Evolutionary conservation across 2,797 vertebrate genomes (phyloP).

Genomic region (Percopsis omiscomaycus): DNA sequence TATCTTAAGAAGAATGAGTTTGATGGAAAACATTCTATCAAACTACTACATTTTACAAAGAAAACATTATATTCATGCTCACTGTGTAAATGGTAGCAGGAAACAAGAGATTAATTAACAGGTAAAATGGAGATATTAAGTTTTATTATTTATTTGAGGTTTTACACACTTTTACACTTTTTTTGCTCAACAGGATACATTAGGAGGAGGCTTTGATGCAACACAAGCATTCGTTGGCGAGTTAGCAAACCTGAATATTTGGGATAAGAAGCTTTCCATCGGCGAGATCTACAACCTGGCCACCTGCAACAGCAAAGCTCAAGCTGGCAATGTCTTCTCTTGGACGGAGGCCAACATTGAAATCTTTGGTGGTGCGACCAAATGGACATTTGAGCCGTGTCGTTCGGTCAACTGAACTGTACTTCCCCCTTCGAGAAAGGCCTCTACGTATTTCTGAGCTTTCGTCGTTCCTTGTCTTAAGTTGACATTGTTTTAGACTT

Average conservation of each 20-base stretch:
- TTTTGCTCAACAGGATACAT: slow-evolving; percentile 80
- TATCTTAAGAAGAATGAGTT: too few species aligned
- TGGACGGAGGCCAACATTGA: slow-evolving; percentile 93
- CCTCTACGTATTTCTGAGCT: slow-evolving; percentile 71
- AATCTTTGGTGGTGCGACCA: slow-evolving; percentile 91
- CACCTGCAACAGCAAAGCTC: slow-evolving; percentile 89
- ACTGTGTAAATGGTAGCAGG: too few species aligned
- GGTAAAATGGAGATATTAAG: too few species aligned
- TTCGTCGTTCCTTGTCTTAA: slow-evolving; percentile 73
- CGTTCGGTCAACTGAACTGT: slow-evolving; percentile 88
- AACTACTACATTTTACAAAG: too few species aligned
- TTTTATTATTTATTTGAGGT: too few species aligned
- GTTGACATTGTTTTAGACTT: slow-evolving; percentile 70
- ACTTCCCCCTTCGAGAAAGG: slow-evolving; percentile 37
- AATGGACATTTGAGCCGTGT: slow-evolving; percentile 95
- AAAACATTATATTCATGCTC: too few species aligned
- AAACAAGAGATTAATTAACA: too few species aligned
- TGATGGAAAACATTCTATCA: too few species aligned
- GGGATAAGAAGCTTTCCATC: slow-evolving; percentile 89
- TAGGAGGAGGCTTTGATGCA: slow-evolving; percentile 94
- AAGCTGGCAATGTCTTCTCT: slow-evolving; percentile 87
- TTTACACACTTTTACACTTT: background rate
- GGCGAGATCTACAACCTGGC: slow-evolving; percentile 91
- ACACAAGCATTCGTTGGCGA: slow-evolving; percentile 93
- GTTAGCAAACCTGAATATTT: slow-evolving; percentile 91